Conservation (phyloP, 1,140 invertebrate species). For the Hydropsyche tenuis region DNA sequence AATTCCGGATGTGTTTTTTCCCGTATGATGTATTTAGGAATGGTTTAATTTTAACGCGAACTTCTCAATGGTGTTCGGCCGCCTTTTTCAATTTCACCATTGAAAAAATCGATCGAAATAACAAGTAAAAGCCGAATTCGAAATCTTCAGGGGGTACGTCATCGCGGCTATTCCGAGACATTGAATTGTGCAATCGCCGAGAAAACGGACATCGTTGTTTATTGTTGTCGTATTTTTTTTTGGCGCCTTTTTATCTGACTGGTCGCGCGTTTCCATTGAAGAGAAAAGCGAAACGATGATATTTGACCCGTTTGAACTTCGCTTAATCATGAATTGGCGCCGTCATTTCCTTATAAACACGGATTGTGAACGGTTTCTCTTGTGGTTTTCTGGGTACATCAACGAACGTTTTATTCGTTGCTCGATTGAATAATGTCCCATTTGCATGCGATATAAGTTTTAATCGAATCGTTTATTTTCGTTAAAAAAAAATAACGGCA, state of each 20-base stretch:
- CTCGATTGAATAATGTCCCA: too few relatives aligned
- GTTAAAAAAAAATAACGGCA: too few relatives aligned
- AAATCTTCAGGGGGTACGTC: background rate
- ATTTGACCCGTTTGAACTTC: conserved; percentile 3
- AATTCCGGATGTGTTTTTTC: conserved; percentile 1
- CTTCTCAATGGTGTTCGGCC: background rate
- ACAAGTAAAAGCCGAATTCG: too few relatives aligned
- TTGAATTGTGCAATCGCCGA: background rate
- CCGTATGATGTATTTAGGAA: conserved; percentile 11
- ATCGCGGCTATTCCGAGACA: conserved; percentile 9
- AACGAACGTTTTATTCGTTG: too few relatives aligned
- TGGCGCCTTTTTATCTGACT: background rate
- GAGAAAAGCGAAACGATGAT: conserved; percentile 17
- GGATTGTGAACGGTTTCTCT: too few relatives aligned
- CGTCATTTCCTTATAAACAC: background rate
- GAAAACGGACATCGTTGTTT: conserved; percentile 1
- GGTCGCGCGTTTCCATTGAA: conserved; percentile 6
- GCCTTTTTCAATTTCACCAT: too few relatives aligned
- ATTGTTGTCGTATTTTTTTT: background rate
- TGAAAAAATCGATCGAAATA: too few relatives aligned
- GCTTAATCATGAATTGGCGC: conserved; percentile 25
- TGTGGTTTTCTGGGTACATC: too few relatives aligned
- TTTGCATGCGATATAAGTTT: too few relatives aligned
- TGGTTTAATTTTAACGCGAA: conserved; percentile 5
- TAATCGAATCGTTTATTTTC: too few relatives aligned